These are phyloP conservation scores for Ctenodactylus gundi DNA, from an alignment of 2,113 vertebrate species.

Conservation along the genomic window DNA sequence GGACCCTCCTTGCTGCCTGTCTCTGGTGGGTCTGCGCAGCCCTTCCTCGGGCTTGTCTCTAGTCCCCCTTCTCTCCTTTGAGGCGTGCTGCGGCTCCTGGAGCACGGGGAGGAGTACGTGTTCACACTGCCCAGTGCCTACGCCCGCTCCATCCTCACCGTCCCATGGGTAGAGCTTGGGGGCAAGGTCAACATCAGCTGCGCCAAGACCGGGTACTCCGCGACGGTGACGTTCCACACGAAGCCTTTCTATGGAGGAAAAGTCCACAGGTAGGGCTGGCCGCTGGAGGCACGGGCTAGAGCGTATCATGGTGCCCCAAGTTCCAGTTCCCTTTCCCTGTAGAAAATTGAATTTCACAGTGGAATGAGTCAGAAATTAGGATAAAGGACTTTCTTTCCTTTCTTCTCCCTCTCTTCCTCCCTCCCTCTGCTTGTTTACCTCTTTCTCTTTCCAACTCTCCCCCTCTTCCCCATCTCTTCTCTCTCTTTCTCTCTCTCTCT, in stretches of 20 bases:
- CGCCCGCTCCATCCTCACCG: constrained; percentile 96
- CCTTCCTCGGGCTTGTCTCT: background rate
- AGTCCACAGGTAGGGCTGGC: constrained; percentile 90
- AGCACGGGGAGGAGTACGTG: constrained; percentile 94
- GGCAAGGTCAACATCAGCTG: constrained; percentile 95
- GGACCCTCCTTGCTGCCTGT: background rate
- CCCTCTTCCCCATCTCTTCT: background rate
- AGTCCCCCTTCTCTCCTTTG: constrained; percentile 49
- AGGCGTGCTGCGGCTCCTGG: constrained; percentile 92
- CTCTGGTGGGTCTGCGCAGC: no score
- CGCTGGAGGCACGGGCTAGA: fast-evolving
- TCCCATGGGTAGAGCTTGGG: constrained; percentile 97
- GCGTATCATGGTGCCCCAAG: fast-evolving
- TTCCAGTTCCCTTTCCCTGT: background rate
- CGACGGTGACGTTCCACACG: constrained; percentile 94
- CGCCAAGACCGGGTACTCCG: constrained; percentile 93
- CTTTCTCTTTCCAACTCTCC: no score
- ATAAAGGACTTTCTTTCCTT: background rate
- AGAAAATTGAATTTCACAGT: background rate
- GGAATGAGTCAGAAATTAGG: background rate
- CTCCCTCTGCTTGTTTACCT: no score
- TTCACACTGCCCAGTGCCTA: constrained; percentile 97
- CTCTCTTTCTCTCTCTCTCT: no score
- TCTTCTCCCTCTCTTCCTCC: no score
- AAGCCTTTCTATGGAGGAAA: constrained; percentile 98